phyloP scores from a whole-genome alignment of 2,113 vertebrate species.

The Nannospalax galili region DNA sequence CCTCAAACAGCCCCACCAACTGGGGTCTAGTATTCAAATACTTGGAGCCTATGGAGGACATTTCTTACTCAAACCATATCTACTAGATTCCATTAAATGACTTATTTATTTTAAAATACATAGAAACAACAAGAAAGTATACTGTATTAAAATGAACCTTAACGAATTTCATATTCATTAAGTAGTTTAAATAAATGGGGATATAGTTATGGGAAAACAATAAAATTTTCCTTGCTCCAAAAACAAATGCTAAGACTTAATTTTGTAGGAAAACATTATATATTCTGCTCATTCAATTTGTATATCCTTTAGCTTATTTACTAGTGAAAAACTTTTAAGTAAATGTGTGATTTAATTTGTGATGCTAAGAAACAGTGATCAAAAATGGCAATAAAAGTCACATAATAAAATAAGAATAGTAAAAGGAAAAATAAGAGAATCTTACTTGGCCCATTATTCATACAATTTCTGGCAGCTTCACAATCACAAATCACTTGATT shows the following conservation, averaged over 20 bases:
- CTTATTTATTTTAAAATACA: background rate
- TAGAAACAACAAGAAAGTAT: constrained; percentile 50
- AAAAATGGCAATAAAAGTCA: constrained; percentile 90
- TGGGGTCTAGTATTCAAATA: too few relatives aligned
- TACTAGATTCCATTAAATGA: rapidly evolving
- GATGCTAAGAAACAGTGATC: constrained; percentile 82
- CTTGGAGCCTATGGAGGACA: too few relatives aligned
- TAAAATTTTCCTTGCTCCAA: constrained; percentile 49
- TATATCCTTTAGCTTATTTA: constrained; percentile 74
- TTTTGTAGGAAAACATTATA: constrained; percentile 59
- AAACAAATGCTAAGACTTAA: constrained; percentile 54
- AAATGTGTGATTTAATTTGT: constrained; percentile 84
- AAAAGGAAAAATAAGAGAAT: constrained; percentile 91
- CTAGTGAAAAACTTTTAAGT: constrained; percentile 80
- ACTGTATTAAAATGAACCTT: constrained; percentile 75
- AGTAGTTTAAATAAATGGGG: constrained; percentile 54
- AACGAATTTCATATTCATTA: constrained; percentile 57
- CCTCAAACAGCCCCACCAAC: too few relatives aligned
- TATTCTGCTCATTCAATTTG: constrained; percentile 72
- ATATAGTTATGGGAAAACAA: background rate
- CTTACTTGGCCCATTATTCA: constrained; percentile 97
- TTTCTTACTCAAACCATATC: too few relatives aligned
- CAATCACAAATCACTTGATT: constrained; percentile 99
- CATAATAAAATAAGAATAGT: constrained; percentile 91
- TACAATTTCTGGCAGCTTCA: constrained; percentile 96